These are phyloP conservation scores for Montipora capricornis DNA, from an alignment of 64 coral and sea anemone species.

Conservation along the genomic window DNA sequence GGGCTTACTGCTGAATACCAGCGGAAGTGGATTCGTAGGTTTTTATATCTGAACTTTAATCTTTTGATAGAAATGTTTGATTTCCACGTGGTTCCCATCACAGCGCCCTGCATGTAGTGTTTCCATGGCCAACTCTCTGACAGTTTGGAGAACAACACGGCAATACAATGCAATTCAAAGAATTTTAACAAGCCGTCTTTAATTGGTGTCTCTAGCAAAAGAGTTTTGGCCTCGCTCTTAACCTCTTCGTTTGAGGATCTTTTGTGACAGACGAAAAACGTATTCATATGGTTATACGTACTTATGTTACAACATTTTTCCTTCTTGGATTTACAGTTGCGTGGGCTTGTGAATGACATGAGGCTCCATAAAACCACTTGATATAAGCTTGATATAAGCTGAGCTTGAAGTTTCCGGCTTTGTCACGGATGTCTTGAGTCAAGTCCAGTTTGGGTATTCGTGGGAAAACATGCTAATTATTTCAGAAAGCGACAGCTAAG, in stretches of 20 bases:
- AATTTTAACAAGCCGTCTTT: background rate
- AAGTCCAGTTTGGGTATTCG: background rate
- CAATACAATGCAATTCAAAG: background rate
- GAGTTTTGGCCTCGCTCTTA: background rate
- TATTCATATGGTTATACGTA: background rate
- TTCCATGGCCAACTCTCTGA: background rate
- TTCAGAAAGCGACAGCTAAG: background rate
- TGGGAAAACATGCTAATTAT: constrained; percentile 29
- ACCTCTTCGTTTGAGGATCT: background rate
- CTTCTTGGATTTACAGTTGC: background rate
- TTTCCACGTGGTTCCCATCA: background rate
- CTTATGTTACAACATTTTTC: background rate
- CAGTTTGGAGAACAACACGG: background rate
- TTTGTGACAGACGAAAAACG: background rate
- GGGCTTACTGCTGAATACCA: too few species aligned
- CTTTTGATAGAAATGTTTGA: background rate
- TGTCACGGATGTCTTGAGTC: background rate
- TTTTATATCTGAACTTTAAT: too few species aligned
- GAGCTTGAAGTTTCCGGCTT: background rate
- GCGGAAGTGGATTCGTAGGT: too few species aligned
- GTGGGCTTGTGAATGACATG: too few species aligned
- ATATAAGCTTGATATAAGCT: background rate
- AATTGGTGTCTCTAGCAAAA: background rate
- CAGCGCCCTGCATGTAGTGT: background rate
- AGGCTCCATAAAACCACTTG: background rate